Percentiles rank a stretch among this genome's conserved stretches.
Conservation (phyloP, 2,113 vertebrate genomes). For the Seriola aureovittata region DNA sequence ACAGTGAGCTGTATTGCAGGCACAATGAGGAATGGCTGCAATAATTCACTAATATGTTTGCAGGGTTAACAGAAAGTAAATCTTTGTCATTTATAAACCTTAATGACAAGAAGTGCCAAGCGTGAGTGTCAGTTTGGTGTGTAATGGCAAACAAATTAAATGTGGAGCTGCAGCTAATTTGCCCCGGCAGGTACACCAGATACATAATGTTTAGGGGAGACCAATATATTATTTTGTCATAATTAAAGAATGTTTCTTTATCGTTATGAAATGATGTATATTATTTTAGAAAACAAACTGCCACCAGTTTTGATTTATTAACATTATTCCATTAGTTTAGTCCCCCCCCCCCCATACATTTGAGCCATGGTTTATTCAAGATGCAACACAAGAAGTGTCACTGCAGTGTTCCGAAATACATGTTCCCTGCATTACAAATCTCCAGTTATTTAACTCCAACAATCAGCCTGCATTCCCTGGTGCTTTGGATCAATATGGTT, state of each 20-base stretch:
- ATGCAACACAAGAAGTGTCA: background rate
- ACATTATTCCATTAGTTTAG: background rate
- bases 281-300: background rate
- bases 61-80: background rate
- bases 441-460: conserved; percentile 4
- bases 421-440: background rate
- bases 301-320: background rate
- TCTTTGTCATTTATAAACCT: conserved; percentile 8
- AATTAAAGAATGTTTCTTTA: background rate
- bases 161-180: conserved; percentile 3
- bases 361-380: background rate
- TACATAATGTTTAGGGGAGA: background rate
- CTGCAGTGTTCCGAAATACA: background rate
- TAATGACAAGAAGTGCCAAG: too few relatives aligned
- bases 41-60: background rate
- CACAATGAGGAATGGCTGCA: background rate
- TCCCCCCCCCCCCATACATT: background rate
- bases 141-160: background rate
- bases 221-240: background rate
- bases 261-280: background rate
- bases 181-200: background rate
- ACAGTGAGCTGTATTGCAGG: background rate
- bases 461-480: background rate
- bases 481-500: conserved; percentile 14
- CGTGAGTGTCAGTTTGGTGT: background rate